Percentiles rank a stretch among this genome's conserved stretches.
These are phyloP conservation scores for Pygmarrhopalites habei DNA, from an alignment of 1,140 invertebrate genomes.

Conservation along the genomic window DNA sequence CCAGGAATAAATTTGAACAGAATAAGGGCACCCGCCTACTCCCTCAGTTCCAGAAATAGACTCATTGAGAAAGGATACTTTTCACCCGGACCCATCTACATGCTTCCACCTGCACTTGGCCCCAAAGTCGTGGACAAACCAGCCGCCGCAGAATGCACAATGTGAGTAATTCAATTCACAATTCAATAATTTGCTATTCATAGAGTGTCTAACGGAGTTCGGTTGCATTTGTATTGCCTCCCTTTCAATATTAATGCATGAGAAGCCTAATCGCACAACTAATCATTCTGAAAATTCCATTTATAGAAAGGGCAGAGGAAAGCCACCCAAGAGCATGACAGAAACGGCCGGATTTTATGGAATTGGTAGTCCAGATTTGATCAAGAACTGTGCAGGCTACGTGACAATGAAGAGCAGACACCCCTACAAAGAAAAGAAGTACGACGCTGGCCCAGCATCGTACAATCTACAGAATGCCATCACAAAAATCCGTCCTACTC, in stretches of 20 bases:
- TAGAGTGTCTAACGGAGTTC: neutral
- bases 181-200: slow-evolving; percentile 7
- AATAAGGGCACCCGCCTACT: slow-evolving; percentile 24
- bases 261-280: neutral
- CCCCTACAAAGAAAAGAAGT: slow-evolving; percentile 19
- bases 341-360: slow-evolving; percentile 27
- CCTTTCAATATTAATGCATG: neutral
- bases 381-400: slow-evolving; percentile 20
- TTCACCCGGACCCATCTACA: slow-evolving; percentile 36
- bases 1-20: slow-evolving; percentile 33
- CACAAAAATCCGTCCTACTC: slow-evolving; percentile 7
- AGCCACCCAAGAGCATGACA: neutral
- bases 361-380: slow-evolving; percentile 28
- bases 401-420: slow-evolving; percentile 31
- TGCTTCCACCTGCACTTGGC: slow-evolving; percentile 31
- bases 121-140: slow-evolving; percentile 30
- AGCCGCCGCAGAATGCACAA: slow-evolving; percentile 21
- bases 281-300: neutral
- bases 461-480: slow-evolving; percentile 22
- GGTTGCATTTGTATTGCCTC: neutral
- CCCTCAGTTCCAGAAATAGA: slow-evolving; percentile 16
- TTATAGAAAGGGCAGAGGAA: slow-evolving; percentile 27
- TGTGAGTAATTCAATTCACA: no score
- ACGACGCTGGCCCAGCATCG: slow-evolving; percentile 26
- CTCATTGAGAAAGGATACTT: slow-evolving; percentile 18